Conservation (phyloP, 1,140 invertebrate genomes). For the Ceratoteleas bidentatus region DNA sequence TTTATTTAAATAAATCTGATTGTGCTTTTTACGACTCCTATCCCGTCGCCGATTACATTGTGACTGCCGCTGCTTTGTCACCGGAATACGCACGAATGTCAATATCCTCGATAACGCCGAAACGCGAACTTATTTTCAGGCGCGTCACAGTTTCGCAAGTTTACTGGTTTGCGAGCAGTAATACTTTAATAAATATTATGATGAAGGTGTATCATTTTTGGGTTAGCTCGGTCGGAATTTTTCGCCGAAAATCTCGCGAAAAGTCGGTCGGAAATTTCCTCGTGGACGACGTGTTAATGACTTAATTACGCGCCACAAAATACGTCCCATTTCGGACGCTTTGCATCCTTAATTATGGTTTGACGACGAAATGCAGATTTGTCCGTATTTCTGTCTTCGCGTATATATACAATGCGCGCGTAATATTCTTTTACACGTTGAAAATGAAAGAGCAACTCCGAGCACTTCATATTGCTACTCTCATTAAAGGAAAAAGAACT, state of each 20-base stretch:
- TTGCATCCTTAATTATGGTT: background rate
- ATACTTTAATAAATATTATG: background rate
- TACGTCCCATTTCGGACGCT: background rate
- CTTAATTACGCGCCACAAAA: background rate
- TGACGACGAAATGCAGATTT: background rate
- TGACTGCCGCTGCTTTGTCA: background rate
- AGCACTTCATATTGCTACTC: conserved; percentile 24
- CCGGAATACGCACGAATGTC: background rate
- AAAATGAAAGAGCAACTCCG: conserved; percentile 26
- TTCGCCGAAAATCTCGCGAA: too few relatives aligned
- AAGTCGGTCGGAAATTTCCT: too few relatives aligned
- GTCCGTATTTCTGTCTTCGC: background rate
- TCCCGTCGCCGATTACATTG: background rate
- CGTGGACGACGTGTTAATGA: too few relatives aligned
- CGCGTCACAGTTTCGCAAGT: background rate
- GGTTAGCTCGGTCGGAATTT: too few relatives aligned
- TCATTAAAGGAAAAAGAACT: conserved; percentile 32
- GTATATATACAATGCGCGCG: background rate
- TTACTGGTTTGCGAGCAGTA: background rate
- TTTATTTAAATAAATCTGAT: conserved; percentile 41
- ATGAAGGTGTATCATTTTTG: too few relatives aligned
- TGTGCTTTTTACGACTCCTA: conserved; percentile 22
- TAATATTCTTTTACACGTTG: conserved; percentile 17
- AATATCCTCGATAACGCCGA: background rate
- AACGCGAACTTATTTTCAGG: conserved; percentile 1